These are phyloP conservation scores for Agapornis roseicollis DNA, from an alignment of 2,113 vertebrate genomes.

Conservation along the genomic window DNA sequence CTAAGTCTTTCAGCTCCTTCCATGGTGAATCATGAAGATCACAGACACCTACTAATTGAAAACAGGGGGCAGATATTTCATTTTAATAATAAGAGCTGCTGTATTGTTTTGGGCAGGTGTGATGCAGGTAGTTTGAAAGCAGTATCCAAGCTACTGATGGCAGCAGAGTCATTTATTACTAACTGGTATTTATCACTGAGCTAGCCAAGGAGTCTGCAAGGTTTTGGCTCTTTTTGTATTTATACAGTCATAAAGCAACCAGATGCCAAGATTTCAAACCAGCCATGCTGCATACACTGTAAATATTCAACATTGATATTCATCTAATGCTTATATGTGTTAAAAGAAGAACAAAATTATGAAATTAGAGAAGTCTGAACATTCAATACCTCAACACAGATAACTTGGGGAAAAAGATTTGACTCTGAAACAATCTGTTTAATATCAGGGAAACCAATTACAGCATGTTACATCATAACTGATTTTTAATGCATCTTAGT, in stretches of 20 bases:
- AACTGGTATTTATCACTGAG: background rate
- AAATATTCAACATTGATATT: background rate
- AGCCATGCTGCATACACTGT: background rate
- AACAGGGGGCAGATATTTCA: background rate
- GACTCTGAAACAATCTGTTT: background rate
- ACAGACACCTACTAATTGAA: background rate
- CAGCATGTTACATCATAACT: background rate
- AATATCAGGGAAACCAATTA: background rate
- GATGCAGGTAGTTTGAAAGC: background rate
- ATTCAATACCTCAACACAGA: background rate
- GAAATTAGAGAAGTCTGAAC: background rate
- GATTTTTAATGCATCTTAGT: background rate
- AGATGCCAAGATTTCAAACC: background rate
- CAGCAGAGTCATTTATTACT: background rate
- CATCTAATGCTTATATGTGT: background rate
- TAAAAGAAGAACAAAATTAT: background rate
- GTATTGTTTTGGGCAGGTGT: background rate
- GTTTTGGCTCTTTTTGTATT: background rate
- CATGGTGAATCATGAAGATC: background rate
- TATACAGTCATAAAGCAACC: background rate
- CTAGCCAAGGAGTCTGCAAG: background rate
- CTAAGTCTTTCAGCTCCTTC: background rate
- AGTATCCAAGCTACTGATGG: background rate
- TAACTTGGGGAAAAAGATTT: background rate
- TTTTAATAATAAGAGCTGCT: background rate